Base-by-base conservation (phyloP, 2,888 invertebrate species). In the Hydrotaea diabolus region DNA sequence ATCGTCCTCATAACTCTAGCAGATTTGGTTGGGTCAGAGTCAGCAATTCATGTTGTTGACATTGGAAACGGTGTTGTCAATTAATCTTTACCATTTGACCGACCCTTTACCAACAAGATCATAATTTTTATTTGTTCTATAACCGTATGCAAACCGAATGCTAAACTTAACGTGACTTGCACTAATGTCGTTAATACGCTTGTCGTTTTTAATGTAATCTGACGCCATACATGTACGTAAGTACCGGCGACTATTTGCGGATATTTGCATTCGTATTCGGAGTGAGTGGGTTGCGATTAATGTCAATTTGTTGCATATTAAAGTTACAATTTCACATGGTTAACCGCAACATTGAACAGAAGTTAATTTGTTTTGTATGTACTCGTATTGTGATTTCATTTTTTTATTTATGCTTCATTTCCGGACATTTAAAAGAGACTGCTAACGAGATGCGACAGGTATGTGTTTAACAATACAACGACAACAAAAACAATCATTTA, bases 301-400 rank as follows among this genome's bases (percentile, higher is more conserved):
- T 77, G 73, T 74, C 80, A 83, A 83, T 80, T 83, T 80, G 80
- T 77, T 71, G 80, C 46, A 78, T 80, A 72, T 84, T 78, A 84
- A 84, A 75, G 75, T 78, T 64, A 57, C 77, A 80, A 78, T 75
- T 80, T 75, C 71, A 74, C 55, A 78, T 80, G 83, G 83, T 80
- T 74, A 84, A 78, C 83, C 83, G 21, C 80, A 84, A 78, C 77
- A 78, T 77, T 77, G 77, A 77, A 76, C 77, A 78, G 71, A 80
- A 83, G 83, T 83, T 83, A 83, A 83, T 80, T 83, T 83, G 80
- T 83, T 80, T 64, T 80, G 62, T 62, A 43, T 75, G 43, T 17
- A n/a, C n/a, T n/a, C n/a, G n/a, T n/a, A 66, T 66, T 66, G 36
- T 66, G 39, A n/a, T n/a, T n/a, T 64, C 3, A 19, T 55, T 21